Conservation (phyloP, 2,888 invertebrate species). For the Macrostomum cliftonense region DNA sequence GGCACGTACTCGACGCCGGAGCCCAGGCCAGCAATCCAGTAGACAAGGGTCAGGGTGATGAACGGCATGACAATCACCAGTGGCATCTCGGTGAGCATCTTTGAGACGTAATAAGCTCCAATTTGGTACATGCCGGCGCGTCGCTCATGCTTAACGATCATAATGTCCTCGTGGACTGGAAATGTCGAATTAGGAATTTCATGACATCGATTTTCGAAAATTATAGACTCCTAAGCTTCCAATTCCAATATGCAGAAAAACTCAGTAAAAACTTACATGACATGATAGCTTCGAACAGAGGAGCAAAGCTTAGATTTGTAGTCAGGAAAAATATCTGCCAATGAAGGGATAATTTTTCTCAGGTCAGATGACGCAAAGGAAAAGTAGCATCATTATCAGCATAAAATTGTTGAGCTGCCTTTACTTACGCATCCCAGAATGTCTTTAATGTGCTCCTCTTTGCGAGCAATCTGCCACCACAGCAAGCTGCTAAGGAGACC, state of each 20-base stretch:
- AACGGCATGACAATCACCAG: slow-evolving; percentile 54
- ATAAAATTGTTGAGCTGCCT: neutral
- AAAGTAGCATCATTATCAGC: too few relatives aligned
- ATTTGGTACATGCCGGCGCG: slow-evolving; percentile 57
- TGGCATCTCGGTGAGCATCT: slow-evolving; percentile 60
- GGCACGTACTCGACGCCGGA: slow-evolving; percentile 43
- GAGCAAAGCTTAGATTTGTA: slow-evolving; percentile 62
- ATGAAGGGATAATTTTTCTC: too few relatives aligned
- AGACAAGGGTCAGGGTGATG: slow-evolving; percentile 55
- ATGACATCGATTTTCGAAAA: too few relatives aligned
- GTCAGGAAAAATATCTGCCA: slow-evolving; percentile 65
- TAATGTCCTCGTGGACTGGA: slow-evolving; percentile 57
- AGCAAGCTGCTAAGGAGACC: slow-evolving; percentile 49
- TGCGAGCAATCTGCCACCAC: slow-evolving; percentile 58
- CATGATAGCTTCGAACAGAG: slow-evolving; percentile 56
- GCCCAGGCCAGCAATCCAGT: slow-evolving; percentile 54
- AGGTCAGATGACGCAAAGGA: too few relatives aligned
- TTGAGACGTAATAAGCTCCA: slow-evolving; percentile 60
- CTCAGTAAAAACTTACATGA: slow-evolving; percentile 47
- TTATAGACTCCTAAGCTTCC: too few relatives aligned
- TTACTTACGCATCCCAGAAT: slow-evolving; percentile 49
- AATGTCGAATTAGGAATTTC: slow-evolving; percentile 11
- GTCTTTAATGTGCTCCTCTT: slow-evolving; percentile 55
- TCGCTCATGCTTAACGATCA: slow-evolving; percentile 60
- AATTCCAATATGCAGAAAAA: too few relatives aligned